Conservation (phyloP, 2,888 invertebrate genomes). For the Drosophila quasianomalipes region DNA sequence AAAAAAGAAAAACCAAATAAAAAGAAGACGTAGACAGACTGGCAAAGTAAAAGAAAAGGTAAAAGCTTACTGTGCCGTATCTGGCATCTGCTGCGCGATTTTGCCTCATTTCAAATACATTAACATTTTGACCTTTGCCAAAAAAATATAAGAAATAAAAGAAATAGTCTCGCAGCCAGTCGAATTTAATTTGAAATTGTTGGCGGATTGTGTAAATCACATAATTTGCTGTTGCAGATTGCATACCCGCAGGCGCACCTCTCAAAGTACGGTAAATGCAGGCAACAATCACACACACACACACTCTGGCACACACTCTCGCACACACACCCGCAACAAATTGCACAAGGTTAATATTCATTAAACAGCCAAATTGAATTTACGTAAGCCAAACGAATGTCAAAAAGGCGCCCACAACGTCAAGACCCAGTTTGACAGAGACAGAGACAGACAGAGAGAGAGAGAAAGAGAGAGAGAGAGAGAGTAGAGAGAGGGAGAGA, state of each 20-base stretch:
- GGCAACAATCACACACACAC: slow-evolving; percentile 22
- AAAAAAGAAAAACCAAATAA: slow-evolving; percentile 17
- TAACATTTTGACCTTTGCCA: slow-evolving; percentile 78
- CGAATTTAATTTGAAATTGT: slow-evolving; percentile 70
- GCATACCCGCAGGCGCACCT: slow-evolving; percentile 68
- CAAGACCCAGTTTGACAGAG: slow-evolving; percentile 1
- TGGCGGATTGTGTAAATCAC: slow-evolving; percentile 60
- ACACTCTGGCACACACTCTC: neutral
- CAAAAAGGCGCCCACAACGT: slow-evolving; percentile 43
- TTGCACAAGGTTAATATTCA: slow-evolving; percentile 66
- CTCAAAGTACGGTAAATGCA: slow-evolving; percentile 24
- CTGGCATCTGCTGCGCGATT: slow-evolving; percentile 49
- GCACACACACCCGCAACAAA: slow-evolving; percentile 34
- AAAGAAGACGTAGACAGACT: slow-evolving; percentile 5
- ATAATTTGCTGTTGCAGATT: slow-evolving; percentile 6
- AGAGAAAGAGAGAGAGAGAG: neutral
- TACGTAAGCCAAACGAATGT: slow-evolving; percentile 77
- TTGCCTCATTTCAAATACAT: slow-evolving; percentile 75
- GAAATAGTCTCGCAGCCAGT: slow-evolving; percentile 28
- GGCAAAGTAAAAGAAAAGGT: slow-evolving; percentile 39
- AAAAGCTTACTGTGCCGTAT: slow-evolving; percentile 57
- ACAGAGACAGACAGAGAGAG: neutral
- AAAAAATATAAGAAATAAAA: neutral
- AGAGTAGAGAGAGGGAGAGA: neutral
- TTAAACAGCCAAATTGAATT: slow-evolving; percentile 78